phyloP scores from a whole-genome alignment of 2,113 vertebrate species.

The Seriola aureovittata region DNA sequence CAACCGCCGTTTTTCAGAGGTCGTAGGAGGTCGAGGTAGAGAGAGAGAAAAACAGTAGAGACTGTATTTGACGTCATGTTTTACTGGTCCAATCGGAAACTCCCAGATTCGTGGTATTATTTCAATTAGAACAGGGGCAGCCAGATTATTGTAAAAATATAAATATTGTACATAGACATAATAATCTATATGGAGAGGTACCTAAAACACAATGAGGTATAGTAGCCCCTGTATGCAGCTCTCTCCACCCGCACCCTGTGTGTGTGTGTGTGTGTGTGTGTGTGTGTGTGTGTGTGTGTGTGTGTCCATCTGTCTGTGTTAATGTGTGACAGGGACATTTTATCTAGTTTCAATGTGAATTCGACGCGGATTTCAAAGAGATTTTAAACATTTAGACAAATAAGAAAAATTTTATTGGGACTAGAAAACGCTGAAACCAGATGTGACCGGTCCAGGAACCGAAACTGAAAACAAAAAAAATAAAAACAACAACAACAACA shows the following conservation, averaged over 20 bases:
- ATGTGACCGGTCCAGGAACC: background rate
- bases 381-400: slow-evolving; percentile 34
- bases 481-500: background rate
- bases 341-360: slow-evolving; percentile 53
- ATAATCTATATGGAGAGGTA: slow-evolving; percentile 93
- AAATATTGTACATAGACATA: slow-evolving; percentile 90
- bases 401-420: background rate
- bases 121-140: slow-evolving; percentile 61
- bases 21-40: slow-evolving; percentile 62
- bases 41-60: slow-evolving; percentile 83
- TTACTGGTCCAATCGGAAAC: slow-evolving; percentile 92
- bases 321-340: slow-evolving; percentile 56
- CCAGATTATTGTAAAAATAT: slow-evolving; percentile 83
- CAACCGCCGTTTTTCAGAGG: slow-evolving; percentile 92
- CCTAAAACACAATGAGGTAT: slow-evolving; percentile 82
- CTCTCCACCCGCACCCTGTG: slow-evolving; percentile 90
- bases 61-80: slow-evolving; percentile 82
- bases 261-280: slow-evolving; percentile 72
- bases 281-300: slow-evolving; percentile 57
- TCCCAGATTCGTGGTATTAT: slow-evolving; percentile 75
- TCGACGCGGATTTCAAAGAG: slow-evolving; percentile 27
- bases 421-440: background rate
- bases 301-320: slow-evolving; percentile 32
- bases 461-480: background rate
- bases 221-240: slow-evolving; percentile 91